These are phyloP conservation scores for Eufriesea mexicana DNA, from an alignment of 1,140 invertebrate genomes.

Conservation along the genomic window DNA sequence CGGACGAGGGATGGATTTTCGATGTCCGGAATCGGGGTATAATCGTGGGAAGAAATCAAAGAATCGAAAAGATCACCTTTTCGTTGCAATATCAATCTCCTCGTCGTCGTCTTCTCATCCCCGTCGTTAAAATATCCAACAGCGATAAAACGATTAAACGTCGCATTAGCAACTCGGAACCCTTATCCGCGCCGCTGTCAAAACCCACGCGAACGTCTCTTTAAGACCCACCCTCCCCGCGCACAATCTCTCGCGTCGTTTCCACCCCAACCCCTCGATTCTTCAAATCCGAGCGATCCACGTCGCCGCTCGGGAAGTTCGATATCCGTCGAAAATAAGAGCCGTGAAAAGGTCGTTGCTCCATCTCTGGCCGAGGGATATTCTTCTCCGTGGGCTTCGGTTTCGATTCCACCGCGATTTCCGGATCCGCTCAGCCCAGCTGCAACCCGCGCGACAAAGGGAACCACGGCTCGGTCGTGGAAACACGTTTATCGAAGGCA, in stretches of 20 bases:
- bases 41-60: too few relatives aligned
- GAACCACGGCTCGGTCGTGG: constrained; percentile 14
- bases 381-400: constrained; percentile 3
- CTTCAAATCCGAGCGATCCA: background rate
- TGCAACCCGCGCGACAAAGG: constrained; percentile 6
- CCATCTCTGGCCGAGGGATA: background rate
- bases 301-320: background rate
- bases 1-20: too few relatives aligned
- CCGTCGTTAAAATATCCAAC: too few relatives aligned
- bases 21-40: too few relatives aligned
- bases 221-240: too few relatives aligned
- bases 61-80: too few relatives aligned
- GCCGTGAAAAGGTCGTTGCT: background rate
- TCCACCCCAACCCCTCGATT: background rate
- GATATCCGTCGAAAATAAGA: constrained; percentile 1
- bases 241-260: too few relatives aligned
- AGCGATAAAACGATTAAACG: too few relatives aligned
- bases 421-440: constrained; percentile 16
- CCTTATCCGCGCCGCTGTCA: too few relatives aligned
- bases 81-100: too few relatives aligned
- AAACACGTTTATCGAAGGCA: constrained; percentile 62
- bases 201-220: too few relatives aligned
- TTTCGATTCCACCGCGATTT: constrained; percentile 44
- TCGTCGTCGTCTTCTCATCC: too few relatives aligned
- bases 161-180: background rate